Percentiles rank a stretch among this genome's conserved stretches.
Evolutionary conservation across 2,113 vertebrate genomes (phyloP).

Genomic region (Catagonus wagneri): DNA sequence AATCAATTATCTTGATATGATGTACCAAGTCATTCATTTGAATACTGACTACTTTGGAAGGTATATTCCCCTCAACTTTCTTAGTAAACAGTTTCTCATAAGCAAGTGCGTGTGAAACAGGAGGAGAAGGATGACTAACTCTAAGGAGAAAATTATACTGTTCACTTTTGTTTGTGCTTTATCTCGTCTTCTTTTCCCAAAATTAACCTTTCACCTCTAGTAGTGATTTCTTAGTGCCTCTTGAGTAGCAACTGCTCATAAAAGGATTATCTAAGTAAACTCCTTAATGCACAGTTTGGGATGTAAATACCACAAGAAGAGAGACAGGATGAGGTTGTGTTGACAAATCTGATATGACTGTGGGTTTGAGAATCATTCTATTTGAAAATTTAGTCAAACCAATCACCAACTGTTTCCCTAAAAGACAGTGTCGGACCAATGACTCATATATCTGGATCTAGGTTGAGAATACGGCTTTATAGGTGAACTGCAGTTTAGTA

Average conservation of each 20-base stretch:
- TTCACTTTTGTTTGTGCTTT: neutral
- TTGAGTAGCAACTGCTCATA: neutral
- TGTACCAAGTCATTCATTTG: neutral
- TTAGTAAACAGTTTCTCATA: neutral
- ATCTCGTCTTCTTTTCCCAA: neutral
- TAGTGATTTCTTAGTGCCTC: neutral
- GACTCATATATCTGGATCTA: neutral
- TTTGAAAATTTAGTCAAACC: constrained; percentile 12
- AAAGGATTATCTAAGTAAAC: constrained; percentile 32
- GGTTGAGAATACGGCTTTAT: neutral
- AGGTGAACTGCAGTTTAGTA: neutral
- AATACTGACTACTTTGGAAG: neutral
- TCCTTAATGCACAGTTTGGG: neutral
- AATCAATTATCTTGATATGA: neutral
- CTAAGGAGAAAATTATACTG: neutral
- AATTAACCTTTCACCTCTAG: neutral
- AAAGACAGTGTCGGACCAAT: neutral
- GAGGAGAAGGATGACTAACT: neutral
- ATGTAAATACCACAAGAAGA: neutral
- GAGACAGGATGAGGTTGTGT: neutral
- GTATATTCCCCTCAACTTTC: neutral
- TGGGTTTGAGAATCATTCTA: neutral
- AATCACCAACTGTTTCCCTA: neutral
- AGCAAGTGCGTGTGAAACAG: neutral
- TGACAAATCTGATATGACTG: neutral